Evolutionary conservation across 2,888 invertebrate species (phyloP).

Genomic region (Lithosia quadra): DNA sequence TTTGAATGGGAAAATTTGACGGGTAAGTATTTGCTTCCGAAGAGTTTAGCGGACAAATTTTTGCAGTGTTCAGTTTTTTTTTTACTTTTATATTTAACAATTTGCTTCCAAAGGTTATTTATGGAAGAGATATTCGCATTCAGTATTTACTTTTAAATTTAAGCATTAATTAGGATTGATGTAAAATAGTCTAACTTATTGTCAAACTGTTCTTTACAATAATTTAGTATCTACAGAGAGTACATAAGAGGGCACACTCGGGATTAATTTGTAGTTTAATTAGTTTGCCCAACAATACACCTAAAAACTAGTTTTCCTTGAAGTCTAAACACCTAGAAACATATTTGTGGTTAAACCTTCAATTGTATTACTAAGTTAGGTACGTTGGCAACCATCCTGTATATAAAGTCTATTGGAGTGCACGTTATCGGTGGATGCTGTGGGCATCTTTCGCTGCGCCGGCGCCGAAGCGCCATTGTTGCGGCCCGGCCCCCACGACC

Average conservation of each 20-base stretch:
- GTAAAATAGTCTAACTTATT: too few species aligned
- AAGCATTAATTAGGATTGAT: too few species aligned
- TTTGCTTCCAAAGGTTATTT: too few species aligned
- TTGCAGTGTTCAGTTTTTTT: too few species aligned
- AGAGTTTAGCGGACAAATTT: background rate
- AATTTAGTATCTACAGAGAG: too few species aligned
- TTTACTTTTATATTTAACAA: too few species aligned
- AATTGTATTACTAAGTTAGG: background rate
- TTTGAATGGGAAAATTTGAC: constrained; percentile 25
- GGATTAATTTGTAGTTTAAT: too few species aligned
- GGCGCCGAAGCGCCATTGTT: constrained; percentile 61
- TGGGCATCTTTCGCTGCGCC: constrained; percentile 59
- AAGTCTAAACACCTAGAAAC: background rate
- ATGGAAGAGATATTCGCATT: too few species aligned
- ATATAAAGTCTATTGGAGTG: constrained; percentile 45
- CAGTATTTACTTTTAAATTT: too few species aligned
- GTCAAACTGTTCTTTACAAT: too few species aligned
- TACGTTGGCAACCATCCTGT: constrained; percentile 45
- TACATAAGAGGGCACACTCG: too few species aligned
- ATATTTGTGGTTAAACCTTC: background rate
- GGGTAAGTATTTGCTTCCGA: constrained; percentile 19
- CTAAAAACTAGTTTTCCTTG: background rate
- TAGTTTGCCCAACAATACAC: too few species aligned
- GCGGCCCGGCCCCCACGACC: constrained; percentile 45
- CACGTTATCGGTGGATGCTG: constrained; percentile 64